Percentiles rank a stretch among this genome's conserved stretches.
phyloP scores from a whole-genome alignment of 2,113 vertebrate genomes.

The Proteles cristata region DNA sequence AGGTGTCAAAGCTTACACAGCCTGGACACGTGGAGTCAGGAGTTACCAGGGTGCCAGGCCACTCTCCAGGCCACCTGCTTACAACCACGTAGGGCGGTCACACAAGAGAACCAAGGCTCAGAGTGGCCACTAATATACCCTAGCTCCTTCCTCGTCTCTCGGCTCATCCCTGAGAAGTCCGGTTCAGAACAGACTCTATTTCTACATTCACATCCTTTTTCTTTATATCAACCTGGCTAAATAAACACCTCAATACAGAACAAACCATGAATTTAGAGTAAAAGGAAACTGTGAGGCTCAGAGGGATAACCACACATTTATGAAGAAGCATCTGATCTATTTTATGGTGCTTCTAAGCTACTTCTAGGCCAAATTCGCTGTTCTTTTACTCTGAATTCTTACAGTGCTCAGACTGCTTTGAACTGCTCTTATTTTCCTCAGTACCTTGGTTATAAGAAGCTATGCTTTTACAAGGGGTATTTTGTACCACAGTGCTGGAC shows the following conservation, averaged over 20 bases:
- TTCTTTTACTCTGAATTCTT: not conserved
- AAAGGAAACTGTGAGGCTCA: not conserved
- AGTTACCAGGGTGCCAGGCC: not conserved
- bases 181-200: not conserved
- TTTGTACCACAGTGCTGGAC: not conserved
- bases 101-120: not conserved
- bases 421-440: slow-evolving; percentile 20
- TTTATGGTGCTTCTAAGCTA: not conserved
- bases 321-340: not conserved
- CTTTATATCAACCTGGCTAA: not conserved
- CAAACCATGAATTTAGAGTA: not conserved
- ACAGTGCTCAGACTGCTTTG: not conserved
- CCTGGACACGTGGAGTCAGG: not conserved
- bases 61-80: not conserved
- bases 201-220: not conserved
- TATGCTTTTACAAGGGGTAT: not conserved
- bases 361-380: not conserved
- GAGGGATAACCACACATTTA: not conserved
- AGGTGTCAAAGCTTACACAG: not conserved
- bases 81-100: not conserved
- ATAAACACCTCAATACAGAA: not conserved
- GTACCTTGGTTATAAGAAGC: not conserved
- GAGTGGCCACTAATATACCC: not conserved
- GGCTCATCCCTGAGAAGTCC: not conserved
- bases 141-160: not conserved